phyloP scores from a whole-genome alignment of 2,113 vertebrate species.

The Delphinapterus leucas region DNA sequence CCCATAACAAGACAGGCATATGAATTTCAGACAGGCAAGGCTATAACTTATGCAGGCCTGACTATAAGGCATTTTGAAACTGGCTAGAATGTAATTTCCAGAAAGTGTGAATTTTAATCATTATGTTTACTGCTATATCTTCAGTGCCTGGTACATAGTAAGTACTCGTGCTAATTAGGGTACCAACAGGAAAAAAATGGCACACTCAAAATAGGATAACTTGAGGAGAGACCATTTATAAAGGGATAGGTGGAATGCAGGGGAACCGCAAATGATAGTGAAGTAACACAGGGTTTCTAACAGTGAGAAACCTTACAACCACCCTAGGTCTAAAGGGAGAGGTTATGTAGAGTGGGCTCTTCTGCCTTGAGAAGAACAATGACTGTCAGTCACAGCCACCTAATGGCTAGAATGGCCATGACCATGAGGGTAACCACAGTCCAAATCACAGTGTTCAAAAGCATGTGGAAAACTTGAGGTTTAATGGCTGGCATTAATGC shows the following conservation, averaged over 20 bases:
- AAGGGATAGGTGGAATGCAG: not conserved
- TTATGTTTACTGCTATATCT: slow-evolving; percentile 30
- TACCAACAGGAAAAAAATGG: slow-evolving; percentile 49
- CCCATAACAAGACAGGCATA: not conserved
- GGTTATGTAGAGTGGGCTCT: not conserved
- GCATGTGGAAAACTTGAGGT: not conserved
- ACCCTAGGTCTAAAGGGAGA: not conserved
- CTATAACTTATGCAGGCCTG: not conserved
- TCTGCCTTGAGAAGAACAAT: not conserved
- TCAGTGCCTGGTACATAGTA: not conserved
- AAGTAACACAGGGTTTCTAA: not conserved
- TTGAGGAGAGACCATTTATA: slow-evolving; percentile 39
- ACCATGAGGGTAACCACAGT: not conserved
- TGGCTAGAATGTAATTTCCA: not conserved
- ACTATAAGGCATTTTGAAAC: not conserved
- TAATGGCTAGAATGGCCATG: not conserved
- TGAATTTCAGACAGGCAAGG: not conserved
- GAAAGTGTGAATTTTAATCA: slow-evolving; percentile 28
- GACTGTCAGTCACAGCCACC: not conserved
- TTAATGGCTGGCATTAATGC: not conserved
- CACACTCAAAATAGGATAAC: slow-evolving; percentile 19
- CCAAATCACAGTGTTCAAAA: not conserved
- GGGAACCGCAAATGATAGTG: not conserved
- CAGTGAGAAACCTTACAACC: not conserved
- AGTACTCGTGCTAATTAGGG: slow-evolving; percentile 15